Evolutionary conservation across 2,113 vertebrate genomes (phyloP), one percentile per base, ranked within the genome.

Genomic region (Haliaeetus leucogaster): DNA sequence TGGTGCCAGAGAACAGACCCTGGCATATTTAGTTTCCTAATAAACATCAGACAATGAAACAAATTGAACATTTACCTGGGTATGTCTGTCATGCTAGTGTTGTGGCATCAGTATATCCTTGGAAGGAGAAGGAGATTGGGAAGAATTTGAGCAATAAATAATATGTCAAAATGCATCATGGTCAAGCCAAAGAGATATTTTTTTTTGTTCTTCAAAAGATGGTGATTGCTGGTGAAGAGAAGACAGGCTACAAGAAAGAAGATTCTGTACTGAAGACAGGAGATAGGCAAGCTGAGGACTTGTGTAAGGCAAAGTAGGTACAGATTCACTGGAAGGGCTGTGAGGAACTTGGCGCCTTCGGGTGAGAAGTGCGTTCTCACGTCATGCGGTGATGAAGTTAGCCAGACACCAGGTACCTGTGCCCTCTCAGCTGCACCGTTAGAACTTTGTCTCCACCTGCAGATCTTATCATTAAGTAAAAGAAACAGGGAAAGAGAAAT

Each of bases 401-500:
- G 5, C 1, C 43, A 56, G 26, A 34, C 4, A 43, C 6, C 16
- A 42, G 42, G 21, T 67, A 62, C 8, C 48, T 47, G 18, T 55
- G 26, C 15, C 43, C 32, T 63, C 22, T 47, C 70, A 84, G 22
- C 32, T 50, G 42, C 47, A 32, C 29, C 66, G 9, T 42, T 80
- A 55, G 58, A 83, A 52, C 43, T 90, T 82, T 90, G 52, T 50
- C 71, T 80, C 43, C 25, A 42, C 12, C 52, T 86, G 71, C 19
- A 92, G 66, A 42, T 67, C 15, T 59, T 65, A 42, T 21, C 10
- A 59, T 50, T 63, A 48, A 67, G 29, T 61, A 59, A 38, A 19
- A 82, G 9, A 42, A 38, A 38, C 0, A 1, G 21, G 18, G 9
- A 68, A 56, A 81, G 36, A 59, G 5, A 1, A 2, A 32, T 7